Evolutionary conservation across 2,888 invertebrate species (phyloP), one percentile per base, ranked within the genome.

Genomic region (Diarsia mendica): DNA sequence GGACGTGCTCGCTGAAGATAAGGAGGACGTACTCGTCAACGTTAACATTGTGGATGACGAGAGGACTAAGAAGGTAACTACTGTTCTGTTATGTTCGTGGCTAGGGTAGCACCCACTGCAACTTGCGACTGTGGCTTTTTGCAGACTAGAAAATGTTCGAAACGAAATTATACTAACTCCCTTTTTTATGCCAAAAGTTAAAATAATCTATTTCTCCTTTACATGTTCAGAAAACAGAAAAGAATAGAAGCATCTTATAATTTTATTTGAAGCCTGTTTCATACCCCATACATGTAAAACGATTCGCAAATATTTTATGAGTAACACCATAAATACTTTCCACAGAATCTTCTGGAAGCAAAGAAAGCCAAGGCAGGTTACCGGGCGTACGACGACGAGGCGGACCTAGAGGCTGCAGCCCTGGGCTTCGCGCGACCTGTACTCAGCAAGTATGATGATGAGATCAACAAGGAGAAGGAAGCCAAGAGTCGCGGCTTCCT

Each of bases 391-490:
- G 99, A 99, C 85, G 98, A 98, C 84, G 97, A 97, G 79, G 98
- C 97, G 65, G 97, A 98, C 85, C 96, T 97, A 79, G 98, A 98
- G 89, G 97, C 98, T 73, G 97, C 97, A 76, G 97, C 98, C 8
- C 97, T 97, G 77, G 97, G 97, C 4, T 95, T 94, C 83, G 96
- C 97, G 85, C 97, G 97, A 88, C 97, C 97, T 18, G 96, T 99
- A 67, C 97, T 99, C 44, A 97, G 98, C 87, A 99, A 99, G 96
- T 99, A 99, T 92, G 99, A 99, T 93, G 99, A 99, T 90, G 99
- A 99, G 94, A 98, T 99, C 75, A 97, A 98, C 71, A 82, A 87
- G 72, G 89, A 73, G 0, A 61, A 63, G 13, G 98, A 98, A 0
- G 97, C 96, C 72, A 97, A 97, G 86, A 97, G 97, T 44, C 97